A percentile compares a stretch with the other conserved stretches of the same genome.
phyloP scores from a whole-genome alignment of 2,797 vertebrate species.

The Sphenopsis melanotis region DNA sequence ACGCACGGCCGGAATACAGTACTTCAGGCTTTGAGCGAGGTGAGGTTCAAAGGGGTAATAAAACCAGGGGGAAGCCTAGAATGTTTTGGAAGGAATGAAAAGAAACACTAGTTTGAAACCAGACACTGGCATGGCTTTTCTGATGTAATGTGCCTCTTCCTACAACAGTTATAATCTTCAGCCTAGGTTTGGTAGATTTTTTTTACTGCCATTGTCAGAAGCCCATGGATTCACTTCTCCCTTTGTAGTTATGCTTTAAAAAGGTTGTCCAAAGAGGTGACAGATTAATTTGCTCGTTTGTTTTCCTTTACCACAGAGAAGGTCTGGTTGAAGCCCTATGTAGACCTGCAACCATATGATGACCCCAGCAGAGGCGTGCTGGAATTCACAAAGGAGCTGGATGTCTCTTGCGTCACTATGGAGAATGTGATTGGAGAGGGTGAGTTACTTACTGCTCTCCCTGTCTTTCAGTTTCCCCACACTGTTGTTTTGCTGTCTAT shows the following conservation, averaged over 20 bases:
- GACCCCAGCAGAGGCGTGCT: constrained; percentile 76
- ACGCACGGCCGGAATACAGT: constrained; percentile 16
- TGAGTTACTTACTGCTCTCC: constrained; percentile 18
- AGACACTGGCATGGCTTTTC: background rate
- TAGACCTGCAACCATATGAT: constrained; percentile 77
- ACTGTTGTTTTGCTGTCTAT: background rate
- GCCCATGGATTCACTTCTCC: background rate
- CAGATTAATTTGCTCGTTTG: background rate
- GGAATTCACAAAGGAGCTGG: constrained; percentile 77
- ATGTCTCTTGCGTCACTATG: constrained; percentile 64
- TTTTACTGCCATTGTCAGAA: background rate
- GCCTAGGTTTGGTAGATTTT: background rate
- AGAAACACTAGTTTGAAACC: background rate
- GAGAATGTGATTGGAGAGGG: constrained; percentile 78
- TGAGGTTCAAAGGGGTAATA: background rate
- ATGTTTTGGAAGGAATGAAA: background rate
- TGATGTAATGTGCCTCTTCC: background rate
- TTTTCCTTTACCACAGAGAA: constrained; percentile 65
- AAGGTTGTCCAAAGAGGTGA: background rate
- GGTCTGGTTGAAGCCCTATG: constrained; percentile 78
- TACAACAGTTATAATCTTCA: background rate
- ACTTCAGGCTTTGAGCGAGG: constrained; percentile 59
- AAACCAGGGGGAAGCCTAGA: background rate
- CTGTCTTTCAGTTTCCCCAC: background rate
- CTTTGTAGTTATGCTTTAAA: background rate